These are phyloP conservation scores for Saxicola maurus DNA, from an alignment of 2,797 vertebrate species.

Conservation along the genomic window DNA sequence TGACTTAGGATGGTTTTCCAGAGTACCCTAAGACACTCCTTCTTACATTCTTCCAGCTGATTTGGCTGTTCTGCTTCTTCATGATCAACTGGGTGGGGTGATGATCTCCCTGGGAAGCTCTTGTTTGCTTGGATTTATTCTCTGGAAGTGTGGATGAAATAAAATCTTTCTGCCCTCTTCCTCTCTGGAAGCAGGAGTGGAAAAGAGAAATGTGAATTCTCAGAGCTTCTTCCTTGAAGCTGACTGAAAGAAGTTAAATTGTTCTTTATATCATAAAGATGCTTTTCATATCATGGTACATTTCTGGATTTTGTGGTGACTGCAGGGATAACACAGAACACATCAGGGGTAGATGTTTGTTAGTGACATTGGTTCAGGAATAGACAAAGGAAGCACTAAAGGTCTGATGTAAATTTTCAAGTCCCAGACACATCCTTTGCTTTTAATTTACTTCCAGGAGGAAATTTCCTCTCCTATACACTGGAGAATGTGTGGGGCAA, in stretches of 20 bases:
- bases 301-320: neutral
- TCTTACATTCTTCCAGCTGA: neutral
- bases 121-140: neutral
- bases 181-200: neutral
- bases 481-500: neutral
- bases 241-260: neutral
- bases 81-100: neutral
- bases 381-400: neutral
- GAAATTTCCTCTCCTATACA: neutral
- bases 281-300: neutral
- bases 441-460: neutral
- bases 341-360: rapidly evolving
- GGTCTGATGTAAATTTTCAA: neutral
- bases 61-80: neutral
- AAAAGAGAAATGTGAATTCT: neutral
- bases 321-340: neutral
- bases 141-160: neutral
- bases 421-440: neutral
- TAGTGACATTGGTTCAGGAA: neutral
- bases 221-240: neutral
- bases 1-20: neutral
- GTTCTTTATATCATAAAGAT: neutral
- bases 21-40: neutral
- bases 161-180: neutral
- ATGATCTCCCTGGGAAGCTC: neutral